A percentile compares a stretch with the other conserved stretches of the same genome.
Conservation (phyloP, 2,888 invertebrate species). For the Villa cingulata region DNA sequence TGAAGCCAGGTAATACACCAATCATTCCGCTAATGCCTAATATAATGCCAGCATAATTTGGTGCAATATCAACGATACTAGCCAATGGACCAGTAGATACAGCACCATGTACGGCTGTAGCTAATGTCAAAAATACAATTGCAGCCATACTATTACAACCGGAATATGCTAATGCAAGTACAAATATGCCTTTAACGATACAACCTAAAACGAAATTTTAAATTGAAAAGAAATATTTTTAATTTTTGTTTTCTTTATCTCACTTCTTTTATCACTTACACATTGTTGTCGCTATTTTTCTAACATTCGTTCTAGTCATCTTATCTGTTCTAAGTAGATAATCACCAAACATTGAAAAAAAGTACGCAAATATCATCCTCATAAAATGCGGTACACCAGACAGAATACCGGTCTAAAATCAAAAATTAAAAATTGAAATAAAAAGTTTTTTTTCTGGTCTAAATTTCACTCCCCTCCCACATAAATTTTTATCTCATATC, state of each 20-base stretch:
- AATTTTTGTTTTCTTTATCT: too few species aligned
- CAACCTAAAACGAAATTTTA: constrained; percentile 33
- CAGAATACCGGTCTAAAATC: constrained; percentile 40
- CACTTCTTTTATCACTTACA: constrained; percentile 35
- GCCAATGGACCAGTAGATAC: constrained; percentile 53
- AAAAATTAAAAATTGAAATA: neutral
- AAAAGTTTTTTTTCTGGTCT: too few species aligned
- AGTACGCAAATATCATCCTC: constrained; percentile 44
- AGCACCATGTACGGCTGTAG: constrained; percentile 50
- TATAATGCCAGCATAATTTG: constrained; percentile 44
- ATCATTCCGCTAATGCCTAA: constrained; percentile 48
- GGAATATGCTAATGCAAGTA: constrained; percentile 47
- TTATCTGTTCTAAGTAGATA: constrained; percentile 42
- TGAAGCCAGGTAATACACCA: constrained; percentile 44
- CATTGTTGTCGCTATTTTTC: constrained; percentile 47
- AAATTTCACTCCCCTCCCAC: too few species aligned
- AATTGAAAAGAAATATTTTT: neutral
- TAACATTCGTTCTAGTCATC: constrained; percentile 46
- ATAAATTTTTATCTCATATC: too few species aligned
- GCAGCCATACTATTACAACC: constrained; percentile 48
- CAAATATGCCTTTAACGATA: constrained; percentile 46
- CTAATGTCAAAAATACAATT: constrained; percentile 45
- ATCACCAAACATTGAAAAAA: constrained; percentile 44
- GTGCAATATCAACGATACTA: constrained; percentile 52
- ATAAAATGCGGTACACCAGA: constrained; percentile 49